Conservation (phyloP, 2,888 invertebrate species). For the Alloscopus bannaensis region DNA sequence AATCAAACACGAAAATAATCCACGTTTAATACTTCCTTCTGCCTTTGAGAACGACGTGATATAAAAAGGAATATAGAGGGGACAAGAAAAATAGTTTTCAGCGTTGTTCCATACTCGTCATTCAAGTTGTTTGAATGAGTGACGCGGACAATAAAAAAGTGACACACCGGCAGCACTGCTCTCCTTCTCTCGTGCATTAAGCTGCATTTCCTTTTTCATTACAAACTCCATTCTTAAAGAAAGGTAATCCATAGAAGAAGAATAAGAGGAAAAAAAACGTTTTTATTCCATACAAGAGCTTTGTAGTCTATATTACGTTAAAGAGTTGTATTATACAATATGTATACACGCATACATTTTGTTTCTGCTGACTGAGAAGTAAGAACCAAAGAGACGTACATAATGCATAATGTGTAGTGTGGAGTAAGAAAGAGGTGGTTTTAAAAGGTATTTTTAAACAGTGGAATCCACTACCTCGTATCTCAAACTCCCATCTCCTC, state of each 20-base stretch:
- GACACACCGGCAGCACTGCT: conserved; percentile 46
- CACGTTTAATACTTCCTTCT: neutral
- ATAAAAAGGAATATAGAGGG: neutral
- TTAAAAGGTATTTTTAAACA: neutral
- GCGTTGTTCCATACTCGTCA: neutral
- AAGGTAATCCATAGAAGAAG: no score
- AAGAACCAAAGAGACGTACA: no score
- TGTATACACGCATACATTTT: no score
- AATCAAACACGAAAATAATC: conserved; percentile 21
- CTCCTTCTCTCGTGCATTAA: conserved; percentile 9
- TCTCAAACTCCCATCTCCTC: conserved; percentile 23
- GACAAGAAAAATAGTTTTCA: conserved; percentile 5
- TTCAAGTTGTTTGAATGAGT: conserved; percentile 28
- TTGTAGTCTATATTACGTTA: no score
- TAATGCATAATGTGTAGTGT: no score
- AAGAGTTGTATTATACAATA: no score
- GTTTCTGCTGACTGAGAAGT: no score
- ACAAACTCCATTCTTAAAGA: no score
- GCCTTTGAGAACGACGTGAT: neutral
- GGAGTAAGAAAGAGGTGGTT: neutral
- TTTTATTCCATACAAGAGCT: no score
- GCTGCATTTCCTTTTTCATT: no score
- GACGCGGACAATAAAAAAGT: conserved; percentile 43
- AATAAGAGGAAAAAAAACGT: no score
- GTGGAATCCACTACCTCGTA: neutral